A percentile compares a stretch with the other conserved stretches of the same genome.
Conservation (phyloP, 2,113 vertebrate genomes). For the Struthidea cinerea region DNA sequence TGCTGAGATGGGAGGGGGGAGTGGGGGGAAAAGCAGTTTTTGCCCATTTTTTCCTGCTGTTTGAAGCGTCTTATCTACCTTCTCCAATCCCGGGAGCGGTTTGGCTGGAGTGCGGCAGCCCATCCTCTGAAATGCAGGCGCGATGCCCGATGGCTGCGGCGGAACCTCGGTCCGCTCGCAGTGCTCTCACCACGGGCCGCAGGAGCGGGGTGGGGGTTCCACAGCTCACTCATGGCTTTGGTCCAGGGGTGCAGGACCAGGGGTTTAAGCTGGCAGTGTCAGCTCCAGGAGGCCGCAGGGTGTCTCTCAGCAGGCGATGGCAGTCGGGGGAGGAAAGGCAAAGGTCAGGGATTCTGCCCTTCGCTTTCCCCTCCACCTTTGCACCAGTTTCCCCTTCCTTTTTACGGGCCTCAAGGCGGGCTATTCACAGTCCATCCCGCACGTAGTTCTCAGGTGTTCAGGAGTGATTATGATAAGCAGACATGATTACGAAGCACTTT, state of each 20-base stretch:
- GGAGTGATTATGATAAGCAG: neutral
- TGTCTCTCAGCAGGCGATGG: accelerated
- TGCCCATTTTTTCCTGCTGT: neutral
- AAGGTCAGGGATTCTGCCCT: neutral
- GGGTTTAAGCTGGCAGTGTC: accelerated
- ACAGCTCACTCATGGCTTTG: accelerated
- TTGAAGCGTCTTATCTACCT: accelerated
- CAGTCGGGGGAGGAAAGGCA: accelerated
- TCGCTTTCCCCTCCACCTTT: neutral
- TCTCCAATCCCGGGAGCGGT: accelerated
- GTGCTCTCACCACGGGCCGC: accelerated
- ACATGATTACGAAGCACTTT: neutral
- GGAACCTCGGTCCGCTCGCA: accelerated
- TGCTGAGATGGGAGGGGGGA: accelerated
- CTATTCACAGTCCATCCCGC: accelerated
- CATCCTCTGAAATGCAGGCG: accelerated
- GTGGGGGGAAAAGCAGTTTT: neutral
- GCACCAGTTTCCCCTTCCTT: neutral
- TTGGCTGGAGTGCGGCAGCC: neutral
- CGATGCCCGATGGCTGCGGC: accelerated
- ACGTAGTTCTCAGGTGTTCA: neutral
- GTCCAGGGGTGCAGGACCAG: accelerated
- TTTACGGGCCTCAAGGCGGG: accelerated
- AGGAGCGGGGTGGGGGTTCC: accelerated
- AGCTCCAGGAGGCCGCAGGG: neutral